Evolutionary conservation across 2,888 invertebrate genomes (phyloP), one percentile per base, ranked within the genome.

Genomic region (Tipula confusa): DNA sequence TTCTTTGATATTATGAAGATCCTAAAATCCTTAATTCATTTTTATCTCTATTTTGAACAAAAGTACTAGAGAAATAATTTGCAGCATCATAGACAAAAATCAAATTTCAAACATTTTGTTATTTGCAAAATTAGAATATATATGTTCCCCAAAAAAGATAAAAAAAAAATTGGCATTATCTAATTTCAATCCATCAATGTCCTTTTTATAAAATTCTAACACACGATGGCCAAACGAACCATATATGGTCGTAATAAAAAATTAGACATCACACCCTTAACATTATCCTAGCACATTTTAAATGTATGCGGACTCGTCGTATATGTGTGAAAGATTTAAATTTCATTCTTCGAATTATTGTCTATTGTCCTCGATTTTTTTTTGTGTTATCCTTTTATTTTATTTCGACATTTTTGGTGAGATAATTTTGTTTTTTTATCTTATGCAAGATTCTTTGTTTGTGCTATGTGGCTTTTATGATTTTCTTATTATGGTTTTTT

Each of bases 11-110:
- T 64, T 64, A 24, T 64, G 9, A 64, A 64, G 64, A 64, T 64
- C 64, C 64, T 64, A 64, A 64, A 64, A 64, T 64, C 64, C 64
- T 64, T 64, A 64, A 24, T 64, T 64, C 64, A 64, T 64, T 64
- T 64, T 64, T 64, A 64, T 64, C 24, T 64, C 64, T 64, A 64
- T 64, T 64, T 6, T 64, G 24, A 24, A 9, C 11, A 33, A 11
- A 64, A 18, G 24, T 24, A 24, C 64, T 24, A 64, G 24, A 18
- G 64, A 24, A 64, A 24, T 64, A 64, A 64, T 64, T 64, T 64
- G 64, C 24, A 64, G 24, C 64, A 64, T 11, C 24, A 43, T 15
- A 64, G 9, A 64, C 9, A 64, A 64, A 64, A 64, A 64, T 64
- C 64, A 64, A 64, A 18, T 64, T 64, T 64, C 64, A 64, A 64